Conservation (phyloP, 2,888 invertebrate genomes). For the Xestia rhomboidea region DNA sequence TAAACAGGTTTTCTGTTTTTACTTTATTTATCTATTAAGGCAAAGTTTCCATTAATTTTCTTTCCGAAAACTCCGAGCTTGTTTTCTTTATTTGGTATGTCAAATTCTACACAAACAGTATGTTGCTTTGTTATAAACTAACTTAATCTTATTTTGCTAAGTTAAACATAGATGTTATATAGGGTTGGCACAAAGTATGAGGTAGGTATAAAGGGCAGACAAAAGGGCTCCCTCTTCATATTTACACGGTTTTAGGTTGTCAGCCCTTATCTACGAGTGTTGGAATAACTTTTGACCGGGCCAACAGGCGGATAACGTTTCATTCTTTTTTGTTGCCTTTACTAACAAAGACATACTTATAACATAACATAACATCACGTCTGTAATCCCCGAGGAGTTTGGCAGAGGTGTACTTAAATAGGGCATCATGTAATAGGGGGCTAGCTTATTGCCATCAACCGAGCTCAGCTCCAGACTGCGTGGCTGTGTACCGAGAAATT, state of each 20-base stretch:
- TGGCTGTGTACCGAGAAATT: no score
- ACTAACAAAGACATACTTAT: neutral
- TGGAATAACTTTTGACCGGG: conserved; percentile 55
- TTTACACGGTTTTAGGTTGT: conserved; percentile 49
- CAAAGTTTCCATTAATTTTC: conserved; percentile 51
- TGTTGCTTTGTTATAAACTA: conserved; percentile 26
- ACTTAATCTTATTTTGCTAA: conserved; percentile 37
- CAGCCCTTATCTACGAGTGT: conserved; percentile 51
- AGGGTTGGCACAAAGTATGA: conserved; percentile 3
- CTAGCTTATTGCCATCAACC: no score
- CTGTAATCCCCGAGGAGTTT: neutral
- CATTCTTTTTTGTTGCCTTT: conserved; percentile 14
- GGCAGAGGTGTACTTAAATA: no score
- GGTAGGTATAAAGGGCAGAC: conserved; percentile 21
- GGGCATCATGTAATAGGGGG: no score
- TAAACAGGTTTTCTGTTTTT: conserved; percentile 39
- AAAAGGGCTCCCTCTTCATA: conserved; percentile 46
- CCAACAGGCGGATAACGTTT: conserved; percentile 30
- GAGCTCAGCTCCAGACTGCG: no score
- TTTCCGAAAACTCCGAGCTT: conserved; percentile 27
- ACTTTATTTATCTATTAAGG: conserved; percentile 37
- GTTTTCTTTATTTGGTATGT: conserved; percentile 28
- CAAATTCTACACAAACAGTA: conserved; percentile 9
- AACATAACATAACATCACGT: neutral
- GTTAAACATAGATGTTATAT: conserved; percentile 21